Evolutionary conservation across 2,888 invertebrate species (phyloP).

Genomic region (Drosophila leonis): DNA sequence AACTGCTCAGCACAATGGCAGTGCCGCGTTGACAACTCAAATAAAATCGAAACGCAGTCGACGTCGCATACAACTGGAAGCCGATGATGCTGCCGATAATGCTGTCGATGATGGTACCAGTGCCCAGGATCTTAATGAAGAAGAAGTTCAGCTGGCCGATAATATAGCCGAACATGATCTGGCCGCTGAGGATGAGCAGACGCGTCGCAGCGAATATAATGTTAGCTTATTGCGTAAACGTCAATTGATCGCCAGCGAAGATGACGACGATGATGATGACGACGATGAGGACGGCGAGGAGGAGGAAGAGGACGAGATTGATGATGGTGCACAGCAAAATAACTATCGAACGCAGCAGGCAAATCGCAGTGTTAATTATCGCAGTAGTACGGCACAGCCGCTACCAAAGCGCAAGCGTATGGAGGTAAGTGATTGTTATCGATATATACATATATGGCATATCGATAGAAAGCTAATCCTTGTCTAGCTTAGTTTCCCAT

Average conservation of each 20-base stretch:
- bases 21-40: conserved; percentile 5
- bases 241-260: conserved; percentile 28
- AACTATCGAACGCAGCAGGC: conserved; percentile 20
- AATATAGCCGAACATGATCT: conserved; percentile 73
- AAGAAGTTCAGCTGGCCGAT: conserved; percentile 69
- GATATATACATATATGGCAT: neutral
- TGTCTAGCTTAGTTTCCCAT: too few species aligned
- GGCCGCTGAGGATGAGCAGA: conserved; percentile 66
- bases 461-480: neutral
- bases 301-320: conserved; percentile 68
- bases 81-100: conserved; percentile 52
- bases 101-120: conserved; percentile 63
- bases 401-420: conserved; percentile 32
- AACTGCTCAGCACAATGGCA: conserved; percentile 52
- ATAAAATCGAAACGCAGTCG: conserved; percentile 69
- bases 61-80: conserved; percentile 74
- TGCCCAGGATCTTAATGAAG: conserved; percentile 68
- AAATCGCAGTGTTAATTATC: conserved; percentile 15
- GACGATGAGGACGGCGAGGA: conserved; percentile 55
- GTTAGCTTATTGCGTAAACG: conserved; percentile 52
- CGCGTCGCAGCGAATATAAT: conserved; percentile 60
- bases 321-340: conserved; percentile 41
- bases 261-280: conserved; percentile 53
- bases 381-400: conserved; percentile 28
- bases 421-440: conserved; percentile 26